Percentiles rank a stretch among this genome's conserved stretches.
These are phyloP conservation scores for Anisognathus igniventris DNA, from an alignment of 2,797 vertebrate species.

Conservation along the genomic window DNA sequence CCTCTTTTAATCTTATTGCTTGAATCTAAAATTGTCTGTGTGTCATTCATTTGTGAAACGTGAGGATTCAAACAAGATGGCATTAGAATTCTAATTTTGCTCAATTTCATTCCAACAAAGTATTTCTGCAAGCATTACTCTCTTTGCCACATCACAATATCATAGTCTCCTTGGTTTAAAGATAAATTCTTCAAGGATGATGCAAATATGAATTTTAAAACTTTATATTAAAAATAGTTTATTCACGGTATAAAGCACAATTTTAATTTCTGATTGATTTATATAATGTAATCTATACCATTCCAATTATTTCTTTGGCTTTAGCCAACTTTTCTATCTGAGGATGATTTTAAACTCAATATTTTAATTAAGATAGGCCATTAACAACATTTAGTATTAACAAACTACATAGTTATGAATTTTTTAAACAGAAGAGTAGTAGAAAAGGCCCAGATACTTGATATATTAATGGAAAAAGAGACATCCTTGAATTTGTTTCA, in stretches of 20 bases:
- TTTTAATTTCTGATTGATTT: neutral
- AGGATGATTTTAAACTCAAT: neutral
- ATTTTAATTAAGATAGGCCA: neutral
- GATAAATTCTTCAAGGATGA: neutral
- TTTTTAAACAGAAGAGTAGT: neutral
- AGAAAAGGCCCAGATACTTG: neutral
- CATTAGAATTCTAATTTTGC: neutral
- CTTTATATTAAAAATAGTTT: neutral
- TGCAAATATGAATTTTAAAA: neutral
- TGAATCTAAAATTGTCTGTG: neutral
- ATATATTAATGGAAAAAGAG: neutral
- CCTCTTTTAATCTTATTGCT: neutral
- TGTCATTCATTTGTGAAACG: neutral
- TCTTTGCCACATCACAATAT: neutral
- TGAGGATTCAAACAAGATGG: neutral
- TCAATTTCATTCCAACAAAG: neutral
- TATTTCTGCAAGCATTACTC: neutral
- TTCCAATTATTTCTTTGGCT: neutral
- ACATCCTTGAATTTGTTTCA: neutral
- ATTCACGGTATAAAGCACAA: rapidly evolving
- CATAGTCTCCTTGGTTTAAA: neutral
- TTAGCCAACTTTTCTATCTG: neutral
- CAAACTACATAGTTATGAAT: neutral
- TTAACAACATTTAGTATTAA: neutral
- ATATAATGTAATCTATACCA: neutral